Evolutionary conservation across 2,797 vertebrate genomes (phyloP), one percentile per base, ranked within the genome.

Genomic region (Hephaestus fuliginosus): DNA sequence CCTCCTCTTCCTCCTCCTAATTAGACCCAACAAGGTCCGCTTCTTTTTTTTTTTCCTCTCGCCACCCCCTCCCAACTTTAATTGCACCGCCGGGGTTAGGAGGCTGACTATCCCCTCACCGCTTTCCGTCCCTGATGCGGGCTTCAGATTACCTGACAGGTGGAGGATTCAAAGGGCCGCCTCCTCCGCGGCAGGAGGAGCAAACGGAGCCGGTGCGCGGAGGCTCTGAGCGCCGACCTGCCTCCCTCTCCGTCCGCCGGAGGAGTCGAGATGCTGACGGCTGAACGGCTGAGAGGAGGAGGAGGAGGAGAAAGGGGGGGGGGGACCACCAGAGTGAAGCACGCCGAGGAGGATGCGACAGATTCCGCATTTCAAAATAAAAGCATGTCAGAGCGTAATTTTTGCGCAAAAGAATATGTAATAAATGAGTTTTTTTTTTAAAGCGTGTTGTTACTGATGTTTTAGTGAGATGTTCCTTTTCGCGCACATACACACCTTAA

Each of bases 311-410:
- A n/a, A 25, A 25, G 2, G 25, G 25, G 25, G 30, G 30, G 30
- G 30, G 30, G 5, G 30, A 33, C 30, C 30, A 39, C 36, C 36
- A 8, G 36, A 9, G 69, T 90, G 63, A 84, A 88, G 51, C 8
- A 43, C 0, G 7, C 17, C 20, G 18, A 25, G 30, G 30, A n/a
- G 15, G 68, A 12, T 0, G 20, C 41, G 0, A 14, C 14, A 0
- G 53, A 62, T 83, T 94, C 90, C 92, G 0, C 4, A 3, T 53
- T 90, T 89, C 88, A 88, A 76, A 89, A 72, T 90, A 92, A 91
- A 83, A 84, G 49, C 28, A n/a, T 0, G 7, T 0, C 30, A 33
- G 2, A 2, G 1, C 5, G 0, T 6, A 20, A 18, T 65, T 63
- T 63, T 9, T 39, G 39, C 20, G 11, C 3, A 18, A 49, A 63